These are phyloP conservation scores for Spondyliosoma cantharus DNA, from an alignment of 2,797 vertebrate species.

Conservation along the genomic window DNA sequence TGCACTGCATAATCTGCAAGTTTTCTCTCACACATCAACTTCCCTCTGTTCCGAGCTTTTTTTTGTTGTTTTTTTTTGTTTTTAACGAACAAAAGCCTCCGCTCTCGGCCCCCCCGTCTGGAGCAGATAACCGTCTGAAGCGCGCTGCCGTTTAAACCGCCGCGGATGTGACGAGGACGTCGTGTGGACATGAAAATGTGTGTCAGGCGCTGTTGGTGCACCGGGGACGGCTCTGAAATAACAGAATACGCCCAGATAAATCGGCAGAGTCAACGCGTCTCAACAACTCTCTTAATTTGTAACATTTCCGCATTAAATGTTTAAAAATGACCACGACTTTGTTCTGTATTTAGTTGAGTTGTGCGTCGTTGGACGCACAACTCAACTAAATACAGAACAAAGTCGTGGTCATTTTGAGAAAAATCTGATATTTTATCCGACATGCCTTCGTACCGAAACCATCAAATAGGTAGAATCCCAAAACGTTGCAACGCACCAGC, in stretches of 20 bases:
- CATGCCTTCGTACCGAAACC: too few species aligned
- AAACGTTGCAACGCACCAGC: too few species aligned
- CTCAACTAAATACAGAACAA: too few species aligned
- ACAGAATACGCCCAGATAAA: background rate
- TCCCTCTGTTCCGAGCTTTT: constrained; percentile 15
- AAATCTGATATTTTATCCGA: too few species aligned
- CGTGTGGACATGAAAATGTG: background rate
- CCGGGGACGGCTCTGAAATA: background rate
- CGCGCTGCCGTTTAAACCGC: background rate
- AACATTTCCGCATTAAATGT: too few species aligned
- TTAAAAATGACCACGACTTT: too few species aligned
- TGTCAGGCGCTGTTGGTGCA: background rate
- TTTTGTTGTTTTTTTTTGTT: too few species aligned
- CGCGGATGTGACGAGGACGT: background rate
- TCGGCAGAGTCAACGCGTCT: background rate
- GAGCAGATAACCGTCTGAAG: constrained; percentile 29
- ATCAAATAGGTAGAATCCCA: too few species aligned
- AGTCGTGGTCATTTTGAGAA: too few species aligned
- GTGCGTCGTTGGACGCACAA: too few species aligned
- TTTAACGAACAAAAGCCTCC: constrained; percentile 33
- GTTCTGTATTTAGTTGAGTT: too few species aligned
- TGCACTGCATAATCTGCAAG: constrained; percentile 54
- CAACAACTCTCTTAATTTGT: background rate
- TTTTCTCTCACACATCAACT: constrained; percentile 40
- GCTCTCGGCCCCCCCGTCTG: constrained; percentile 10